These are phyloP conservation scores for Lemur catta DNA, from an alignment of 2,797 vertebrate genomes.

Conservation along the genomic window DNA sequence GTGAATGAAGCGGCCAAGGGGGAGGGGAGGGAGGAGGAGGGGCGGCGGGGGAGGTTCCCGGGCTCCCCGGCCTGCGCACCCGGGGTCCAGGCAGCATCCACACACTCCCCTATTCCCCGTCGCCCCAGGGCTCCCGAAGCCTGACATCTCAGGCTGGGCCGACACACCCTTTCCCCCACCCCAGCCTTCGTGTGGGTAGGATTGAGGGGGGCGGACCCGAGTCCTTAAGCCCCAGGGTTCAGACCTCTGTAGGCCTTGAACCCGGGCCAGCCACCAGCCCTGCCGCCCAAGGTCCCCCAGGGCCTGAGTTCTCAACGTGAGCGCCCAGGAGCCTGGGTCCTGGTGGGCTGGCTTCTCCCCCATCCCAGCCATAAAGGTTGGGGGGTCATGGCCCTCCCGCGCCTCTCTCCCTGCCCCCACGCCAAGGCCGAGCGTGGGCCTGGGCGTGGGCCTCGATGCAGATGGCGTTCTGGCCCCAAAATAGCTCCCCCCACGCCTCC, in stretches of 20 bases:
- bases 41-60: neutral
- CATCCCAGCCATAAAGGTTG: neutral
- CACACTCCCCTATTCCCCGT: too few species aligned
- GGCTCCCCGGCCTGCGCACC: neutral
- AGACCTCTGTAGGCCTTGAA: neutral
- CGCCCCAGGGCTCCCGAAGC: neutral
- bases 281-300: neutral
- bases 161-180: neutral
- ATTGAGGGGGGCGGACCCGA: neutral
- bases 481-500: conserved; percentile 44
- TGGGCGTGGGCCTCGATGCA: conserved; percentile 66
- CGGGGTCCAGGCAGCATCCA: neutral
- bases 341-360: neutral
- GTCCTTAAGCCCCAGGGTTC: neutral
- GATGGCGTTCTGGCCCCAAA: conserved; percentile 66
- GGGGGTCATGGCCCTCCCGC: neutral
- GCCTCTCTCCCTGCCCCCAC: neutral
- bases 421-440: conserved; percentile 44
- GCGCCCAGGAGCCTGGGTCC: neutral
- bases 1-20: conserved; percentile 68
- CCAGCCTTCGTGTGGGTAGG: neutral
- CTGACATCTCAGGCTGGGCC: neutral
- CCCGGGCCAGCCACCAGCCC: neutral
- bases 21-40: neutral
- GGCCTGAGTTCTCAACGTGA: neutral